Evolutionary conservation across 2,797 vertebrate species (phyloP), one percentile per base, ranked within the genome.

Genomic region (Avahi laniger): DNA sequence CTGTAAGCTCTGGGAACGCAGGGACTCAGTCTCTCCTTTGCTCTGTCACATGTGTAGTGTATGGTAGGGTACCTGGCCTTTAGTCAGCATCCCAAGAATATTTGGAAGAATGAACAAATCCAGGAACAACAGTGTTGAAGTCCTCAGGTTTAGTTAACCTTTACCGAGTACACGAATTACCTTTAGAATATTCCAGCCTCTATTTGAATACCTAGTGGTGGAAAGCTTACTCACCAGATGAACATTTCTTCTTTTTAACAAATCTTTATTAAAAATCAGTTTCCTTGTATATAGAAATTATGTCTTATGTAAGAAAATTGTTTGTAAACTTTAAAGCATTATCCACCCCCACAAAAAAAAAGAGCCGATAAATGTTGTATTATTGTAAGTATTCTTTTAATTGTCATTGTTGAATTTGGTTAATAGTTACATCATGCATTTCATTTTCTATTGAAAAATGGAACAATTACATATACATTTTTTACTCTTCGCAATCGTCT

Each of bases 381-480:
- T 91, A 73, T 75, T 67, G 70, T 87, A 61, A 48, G 3, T 93
- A 20, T 20, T 79, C 30, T 50, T 93, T 95, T 95, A 46, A 20
- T 61, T 75, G 8, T 65, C 57, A 73, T n/a, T 94, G 24, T 94
- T 89, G 48, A 84, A 35, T 97, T 85, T 75, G 75, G 0, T 76
- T 96, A 75, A 54, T 5, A 1, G 24, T 57, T 95, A 61, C 14
- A 93, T 96, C 26, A 28, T 88, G 61, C 81, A 95, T 96, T 96
- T 97, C 30, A 82, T 84, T 96, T 81, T 92, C 92, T 14, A 1
- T 94, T 97, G 92, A 92, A 97, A 98, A 91, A 30, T n/a, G 65
- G 8, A 92, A 48, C 12, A 59, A n/a, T n/a, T 65, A 12, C 61
- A 3, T 79, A 4, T 63, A 1, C 20, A 1, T 88, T 76, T 91